Percentiles rank a stretch among this genome's conserved stretches.
These are phyloP conservation scores for Phrynocephalus forsythii DNA, from an alignment of 2,797 vertebrate species.

Conservation along the genomic window DNA sequence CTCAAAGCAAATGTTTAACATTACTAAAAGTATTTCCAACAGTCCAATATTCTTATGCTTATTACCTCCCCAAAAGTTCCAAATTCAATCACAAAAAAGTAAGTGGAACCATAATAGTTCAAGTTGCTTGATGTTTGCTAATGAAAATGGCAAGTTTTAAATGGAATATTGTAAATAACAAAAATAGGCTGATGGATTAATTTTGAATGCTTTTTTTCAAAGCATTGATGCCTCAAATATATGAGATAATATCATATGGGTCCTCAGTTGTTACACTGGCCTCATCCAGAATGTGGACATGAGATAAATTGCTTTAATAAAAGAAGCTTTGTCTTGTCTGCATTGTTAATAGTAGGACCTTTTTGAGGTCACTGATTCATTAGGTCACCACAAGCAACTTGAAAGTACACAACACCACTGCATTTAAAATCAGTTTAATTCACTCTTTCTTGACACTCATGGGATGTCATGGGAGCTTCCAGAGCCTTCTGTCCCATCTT, in stretches of 20 bases:
- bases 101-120: background rate
- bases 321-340: too few species aligned
- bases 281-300: too few species aligned
- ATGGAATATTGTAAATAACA: background rate
- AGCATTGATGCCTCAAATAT: too few species aligned
- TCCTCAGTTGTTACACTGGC: too few species aligned
- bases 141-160: background rate
- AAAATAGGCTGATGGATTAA: background rate
- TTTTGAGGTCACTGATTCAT: too few species aligned
- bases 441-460: background rate
- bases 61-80: too few species aligned
- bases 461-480: background rate
- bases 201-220: background rate
- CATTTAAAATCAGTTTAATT: background rate
- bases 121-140: background rate
- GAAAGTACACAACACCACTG: too few species aligned
- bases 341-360: too few species aligned
- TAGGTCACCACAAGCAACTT: too few species aligned
- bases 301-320: too few species aligned
- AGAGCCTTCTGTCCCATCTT: background rate
- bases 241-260: too few species aligned
- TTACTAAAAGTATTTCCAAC: background rate
- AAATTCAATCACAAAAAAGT: background rate
- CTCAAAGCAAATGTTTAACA: background rate
- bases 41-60: background rate